A percentile compares a stretch with the other conserved stretches of the same genome.
Evolutionary conservation across 2,888 invertebrate genomes (phyloP).

Genomic region (Phalangium opilio): DNA sequence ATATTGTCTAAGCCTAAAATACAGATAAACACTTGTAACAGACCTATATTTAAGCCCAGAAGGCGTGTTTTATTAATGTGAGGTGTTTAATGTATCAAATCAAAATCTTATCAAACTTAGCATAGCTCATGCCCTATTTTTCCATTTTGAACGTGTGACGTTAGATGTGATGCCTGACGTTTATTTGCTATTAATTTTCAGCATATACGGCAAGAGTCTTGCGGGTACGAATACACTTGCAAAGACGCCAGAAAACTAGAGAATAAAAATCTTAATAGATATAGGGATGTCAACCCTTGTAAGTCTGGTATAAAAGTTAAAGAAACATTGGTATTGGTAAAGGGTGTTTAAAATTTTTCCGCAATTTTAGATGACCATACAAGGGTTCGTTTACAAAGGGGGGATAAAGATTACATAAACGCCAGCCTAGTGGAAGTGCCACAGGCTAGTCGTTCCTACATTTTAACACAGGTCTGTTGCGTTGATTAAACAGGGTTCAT

Average conservation of each 20-base stretch:
- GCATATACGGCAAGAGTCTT: constrained; percentile 57
- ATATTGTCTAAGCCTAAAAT: too few relatives aligned
- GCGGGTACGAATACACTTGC: constrained; percentile 37
- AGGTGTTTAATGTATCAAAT: too few relatives aligned
- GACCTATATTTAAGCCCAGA: too few relatives aligned
- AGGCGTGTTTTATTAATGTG: too few relatives aligned
- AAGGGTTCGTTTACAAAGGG: constrained; percentile 58
- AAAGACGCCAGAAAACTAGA: constrained; percentile 56
- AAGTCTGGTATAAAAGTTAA: too few relatives aligned
- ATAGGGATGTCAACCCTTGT: constrained; percentile 85
- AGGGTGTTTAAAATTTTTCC: too few relatives aligned
- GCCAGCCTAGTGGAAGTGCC: constrained; percentile 78
- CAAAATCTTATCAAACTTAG: too few relatives aligned
- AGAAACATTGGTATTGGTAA: too few relatives aligned
- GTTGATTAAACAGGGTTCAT: too few relatives aligned
- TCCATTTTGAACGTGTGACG: too few relatives aligned
- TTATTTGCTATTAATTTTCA: constrained; percentile 33
- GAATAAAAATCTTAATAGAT: constrained; percentile 72
- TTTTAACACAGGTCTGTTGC: constrained; percentile 48
- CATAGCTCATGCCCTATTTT: too few relatives aligned
- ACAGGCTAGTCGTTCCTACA: constrained; percentile 70
- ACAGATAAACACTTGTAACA: too few relatives aligned
- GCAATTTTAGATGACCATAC: constrained; percentile 56
- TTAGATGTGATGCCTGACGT: neutral
- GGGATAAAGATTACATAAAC: constrained; percentile 76